Percentiles rank a stretch among this genome's conserved stretches.
Conservation (phyloP, 2,888 invertebrate species). For the Galeruca laticollis region DNA sequence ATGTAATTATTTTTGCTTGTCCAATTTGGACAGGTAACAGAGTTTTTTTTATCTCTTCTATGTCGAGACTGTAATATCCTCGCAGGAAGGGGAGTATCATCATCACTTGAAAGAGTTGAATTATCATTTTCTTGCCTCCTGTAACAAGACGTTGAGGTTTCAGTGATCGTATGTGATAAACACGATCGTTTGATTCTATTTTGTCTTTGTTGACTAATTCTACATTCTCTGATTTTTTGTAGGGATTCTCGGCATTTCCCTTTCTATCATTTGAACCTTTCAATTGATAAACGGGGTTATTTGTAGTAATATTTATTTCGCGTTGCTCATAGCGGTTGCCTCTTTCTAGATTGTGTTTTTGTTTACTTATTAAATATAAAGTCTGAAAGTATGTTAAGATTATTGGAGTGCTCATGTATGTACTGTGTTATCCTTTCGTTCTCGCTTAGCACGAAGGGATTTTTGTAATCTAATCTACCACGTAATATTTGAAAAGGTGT, state of each 20-base stretch:
- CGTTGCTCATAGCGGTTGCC: constrained; percentile 1
- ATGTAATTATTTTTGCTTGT: constrained; percentile 12
- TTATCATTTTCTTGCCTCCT: too few relatives aligned
- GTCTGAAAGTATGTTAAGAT: neutral
- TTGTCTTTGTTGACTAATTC: neutral
- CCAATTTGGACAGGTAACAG: constrained; percentile 12
- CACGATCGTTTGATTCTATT: constrained; percentile 5
- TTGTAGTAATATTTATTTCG: neutral
- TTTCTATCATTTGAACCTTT: neutral
- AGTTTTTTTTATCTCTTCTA: constrained; percentile 12
- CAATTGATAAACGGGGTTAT: neutral
- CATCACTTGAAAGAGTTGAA: too few relatives aligned
- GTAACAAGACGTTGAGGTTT: too few relatives aligned
- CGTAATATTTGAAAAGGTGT: constrained; percentile 26
- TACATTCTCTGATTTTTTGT: constrained; percentile 3
- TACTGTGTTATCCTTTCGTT: neutral
- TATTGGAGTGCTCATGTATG: constrained; percentile 4
- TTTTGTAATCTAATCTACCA: constrained; percentile 20
- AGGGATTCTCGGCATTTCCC: constrained; percentile 4
- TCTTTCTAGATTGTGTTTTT: constrained; percentile 9
- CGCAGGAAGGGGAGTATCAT: constrained; percentile 15
- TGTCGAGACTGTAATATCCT: neutral
- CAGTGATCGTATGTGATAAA: constrained; percentile 7
- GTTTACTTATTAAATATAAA: neutral
- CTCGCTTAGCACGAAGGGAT: constrained; percentile 19